Base-by-base conservation (phyloP, 2,888 invertebrate genomes). In the Dendrolimus pini region DNA sequence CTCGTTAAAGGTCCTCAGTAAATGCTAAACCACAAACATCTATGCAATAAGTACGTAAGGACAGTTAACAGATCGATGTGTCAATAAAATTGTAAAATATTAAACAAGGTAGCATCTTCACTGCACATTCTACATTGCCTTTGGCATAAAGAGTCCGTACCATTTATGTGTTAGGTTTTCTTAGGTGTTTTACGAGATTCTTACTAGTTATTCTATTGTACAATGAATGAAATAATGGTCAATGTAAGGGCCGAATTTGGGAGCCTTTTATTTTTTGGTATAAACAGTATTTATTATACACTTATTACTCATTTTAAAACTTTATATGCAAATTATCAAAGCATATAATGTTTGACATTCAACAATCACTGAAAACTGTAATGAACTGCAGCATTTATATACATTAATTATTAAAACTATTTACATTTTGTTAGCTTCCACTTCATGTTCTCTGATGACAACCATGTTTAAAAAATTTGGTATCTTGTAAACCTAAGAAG, bases 131-230 rank as follows among this genome's bases (percentile, higher is more conserved):
- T 73, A 71, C 67, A 72, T 77, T 77, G 74, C 71, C 70, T 78
- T 80, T 81, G 78, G 80, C 80, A 80, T 80, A 80, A 82, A 78
- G 73, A 74, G 75, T 78, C 74, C 74, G 72, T 77, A 76, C 73
- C 72, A 77, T 80, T 79, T 79, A 76, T 73, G 77, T 72, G 74
- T 73, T 75, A 70, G 75, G 73, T 74, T 70, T 70, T 71, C 69
- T 68, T 72, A 66, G 68, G 63, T 73, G 74, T 75, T 85, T 82
- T 80, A 83, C 79, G 78, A 84, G 78, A 70, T 66, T 68, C 72
- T 78, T 80, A 69, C 80, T 82, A 77, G 78, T 78, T 82, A 79
- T 78, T 80, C 79, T 74, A 83, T 83, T 84, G 82, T 86, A 77
- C 70, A 70, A 68, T 74, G 72, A 57, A 57, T 54, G 59, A 59